Evolutionary conservation across 2,888 invertebrate genomes (phyloP), one percentile per base, ranked within the genome.

Genomic region (Philereme vetulata): DNA sequence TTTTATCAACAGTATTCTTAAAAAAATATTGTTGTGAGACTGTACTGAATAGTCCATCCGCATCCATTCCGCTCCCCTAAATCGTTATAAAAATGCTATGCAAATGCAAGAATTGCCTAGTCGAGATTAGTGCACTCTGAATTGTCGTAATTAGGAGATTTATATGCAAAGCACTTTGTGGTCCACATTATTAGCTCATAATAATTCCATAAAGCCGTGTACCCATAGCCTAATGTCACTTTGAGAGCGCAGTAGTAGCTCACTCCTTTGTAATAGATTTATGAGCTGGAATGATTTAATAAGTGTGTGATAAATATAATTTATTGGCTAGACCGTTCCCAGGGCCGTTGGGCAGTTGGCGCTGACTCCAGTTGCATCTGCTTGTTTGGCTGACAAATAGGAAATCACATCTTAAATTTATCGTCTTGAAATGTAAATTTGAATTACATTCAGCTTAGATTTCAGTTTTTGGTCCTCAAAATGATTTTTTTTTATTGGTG

Each of bases 91-190:
- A 84, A 83, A 81, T 72, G 67, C 78, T 82, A 88, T 90, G 87
- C 86, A 85, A 88, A 88, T 84, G 72, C 72, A 75, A 81, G 75
- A 80, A 81, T 76, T 70, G 78, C 77, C 84, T 83, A 85, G 84
- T 80, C 71, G 77, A 86, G 90, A 90, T 89, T 89, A 90, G 83
- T 80, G 72, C 79, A 72, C 75, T 72, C 72, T 90, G 86, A 91
- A 90, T 90, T 65, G 77, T 69, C 71, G 80, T 92, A 92, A 92
- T 92, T 88, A 92, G 90, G 85, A 87, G 90, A 92, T 92, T 91
- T 91, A 88, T 90, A 92, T 92, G 90, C 91, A 90, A 90, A 91
- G 86, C 84, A 80, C 77, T 88, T 81, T 91, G 90, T 83, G 89
- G 88, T 85, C 77, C 82, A 83, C 86, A 89, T 89, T 90, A 91